Conservation (phyloP, 2,888 invertebrate species). For the Auanema freiburgensis region DNA sequence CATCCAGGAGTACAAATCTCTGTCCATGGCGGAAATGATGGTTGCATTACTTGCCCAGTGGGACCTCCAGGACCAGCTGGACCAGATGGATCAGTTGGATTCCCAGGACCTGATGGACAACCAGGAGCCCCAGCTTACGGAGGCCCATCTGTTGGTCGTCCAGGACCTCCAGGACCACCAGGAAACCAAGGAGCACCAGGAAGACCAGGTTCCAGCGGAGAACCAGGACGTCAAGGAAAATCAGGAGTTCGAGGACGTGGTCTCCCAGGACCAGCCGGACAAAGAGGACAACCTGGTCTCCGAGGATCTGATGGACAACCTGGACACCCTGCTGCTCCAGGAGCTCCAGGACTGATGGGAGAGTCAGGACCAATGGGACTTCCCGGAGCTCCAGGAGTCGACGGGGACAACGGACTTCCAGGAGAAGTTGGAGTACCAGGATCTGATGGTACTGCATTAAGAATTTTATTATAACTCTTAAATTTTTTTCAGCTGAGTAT, state of each 20-base stretch:
- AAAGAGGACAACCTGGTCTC: conserved; percentile 5
- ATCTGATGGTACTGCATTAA: background rate
- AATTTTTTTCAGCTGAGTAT: conserved; percentile 9
- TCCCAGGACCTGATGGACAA: conserved; percentile 34
- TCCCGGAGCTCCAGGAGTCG: conserved; percentile 23
- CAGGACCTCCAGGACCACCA: conserved; percentile 37
- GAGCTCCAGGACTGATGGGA: conserved; percentile 22
- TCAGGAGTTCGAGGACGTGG: conserved; percentile 18
- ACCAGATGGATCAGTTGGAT: conserved; percentile 38
- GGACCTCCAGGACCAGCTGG: conserved; percentile 48
- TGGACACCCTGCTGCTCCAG: conserved; percentile 27
- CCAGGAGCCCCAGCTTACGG: conserved; percentile 30
- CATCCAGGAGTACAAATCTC: conserved; percentile 24
- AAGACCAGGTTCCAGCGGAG: conserved; percentile 33
- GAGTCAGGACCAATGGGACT: conserved; percentile 29
- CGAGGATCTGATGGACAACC: conserved; percentile 13
- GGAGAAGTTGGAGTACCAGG: conserved; percentile 6
- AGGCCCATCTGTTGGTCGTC: conserved; percentile 23
- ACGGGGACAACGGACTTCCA: conserved; percentile 1
- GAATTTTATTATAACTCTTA: background rate
- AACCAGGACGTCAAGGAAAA: conserved; percentile 27
- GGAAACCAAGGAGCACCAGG: conserved; percentile 37
- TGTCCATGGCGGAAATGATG: conserved; percentile 23
- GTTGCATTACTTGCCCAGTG: conserved; percentile 30
- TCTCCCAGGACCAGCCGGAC: background rate